Evolutionary conservation across 2,888 invertebrate genomes (phyloP).

Genomic region (Ophion ellenae): DNA sequence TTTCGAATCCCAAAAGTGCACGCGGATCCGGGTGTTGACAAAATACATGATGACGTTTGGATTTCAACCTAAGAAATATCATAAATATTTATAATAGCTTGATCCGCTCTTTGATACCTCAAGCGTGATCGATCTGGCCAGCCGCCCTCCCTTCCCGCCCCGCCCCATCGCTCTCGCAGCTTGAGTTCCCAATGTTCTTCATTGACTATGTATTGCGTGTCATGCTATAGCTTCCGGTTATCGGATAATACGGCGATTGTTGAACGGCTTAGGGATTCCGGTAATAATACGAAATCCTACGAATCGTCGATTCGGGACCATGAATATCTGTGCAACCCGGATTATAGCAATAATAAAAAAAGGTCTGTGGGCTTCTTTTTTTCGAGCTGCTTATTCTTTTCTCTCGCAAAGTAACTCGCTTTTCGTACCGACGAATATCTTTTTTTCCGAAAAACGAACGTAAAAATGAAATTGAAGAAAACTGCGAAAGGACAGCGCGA

Average conservation of each 20-base stretch:
- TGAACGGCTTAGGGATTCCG: conserved; percentile 1
- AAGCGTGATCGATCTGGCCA: conserved; percentile 7
- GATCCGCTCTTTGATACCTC: conserved; percentile 27
- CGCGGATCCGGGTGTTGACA: neutral
- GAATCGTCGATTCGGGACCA: conserved; percentile 16
- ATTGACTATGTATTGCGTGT: conserved; percentile 33
- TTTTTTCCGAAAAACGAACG: neutral
- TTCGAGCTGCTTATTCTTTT: neutral
- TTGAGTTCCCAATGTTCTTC: conserved; percentile 12
- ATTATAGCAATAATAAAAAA: neutral
- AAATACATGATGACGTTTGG: conserved; percentile 10
- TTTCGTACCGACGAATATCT: neutral
- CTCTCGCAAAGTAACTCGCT: neutral
- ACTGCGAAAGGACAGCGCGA: neutral
- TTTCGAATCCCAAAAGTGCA: conserved; percentile 25
- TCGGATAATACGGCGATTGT: neutral
- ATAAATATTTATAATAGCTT: conserved; percentile 32
- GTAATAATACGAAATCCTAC: conserved; percentile 18
- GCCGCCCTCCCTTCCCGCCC: conserved; percentile 6
- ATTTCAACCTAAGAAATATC: conserved; percentile 10
- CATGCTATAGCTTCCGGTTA: conserved; percentile 9
- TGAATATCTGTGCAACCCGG: neutral
- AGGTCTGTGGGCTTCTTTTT: neutral
- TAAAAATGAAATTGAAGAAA: neutral
- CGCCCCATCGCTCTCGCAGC: conserved; percentile 23